Conservation (phyloP, 2,888 invertebrate species). For the Pammene fasciana region DNA sequence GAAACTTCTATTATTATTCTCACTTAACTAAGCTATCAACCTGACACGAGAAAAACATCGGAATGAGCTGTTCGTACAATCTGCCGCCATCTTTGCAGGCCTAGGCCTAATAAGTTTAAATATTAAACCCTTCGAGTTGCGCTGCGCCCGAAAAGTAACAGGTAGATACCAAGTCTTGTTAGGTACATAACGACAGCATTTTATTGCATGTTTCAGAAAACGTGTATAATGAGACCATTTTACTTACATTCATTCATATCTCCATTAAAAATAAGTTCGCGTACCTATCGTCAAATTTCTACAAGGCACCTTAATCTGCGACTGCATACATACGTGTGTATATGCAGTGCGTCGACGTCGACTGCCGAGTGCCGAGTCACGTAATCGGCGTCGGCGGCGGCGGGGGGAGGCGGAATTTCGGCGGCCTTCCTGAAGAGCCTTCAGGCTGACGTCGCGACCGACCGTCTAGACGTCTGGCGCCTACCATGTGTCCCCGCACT, state of each 20-base stretch:
- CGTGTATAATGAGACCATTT: too few species aligned
- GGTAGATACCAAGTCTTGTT: too few species aligned
- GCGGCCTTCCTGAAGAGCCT: constrained; percentile 71
- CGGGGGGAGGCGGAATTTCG: constrained; percentile 55
- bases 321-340: constrained; percentile 5
- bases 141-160: too few species aligned
- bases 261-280: background rate
- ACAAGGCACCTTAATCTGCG: constrained; percentile 20
- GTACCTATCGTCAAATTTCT: constrained; percentile 5
- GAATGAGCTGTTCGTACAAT: too few species aligned
- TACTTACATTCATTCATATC: background rate
- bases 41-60: too few species aligned
- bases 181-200: too few species aligned
- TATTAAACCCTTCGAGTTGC: too few species aligned
- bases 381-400: constrained; percentile 41
- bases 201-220: too few species aligned
- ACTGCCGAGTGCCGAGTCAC: constrained; percentile 39
- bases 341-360: constrained; percentile 30
- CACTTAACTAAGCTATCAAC: too few species aligned
- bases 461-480: constrained; percentile 74
- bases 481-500: constrained; percentile 60
- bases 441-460: constrained; percentile 66
- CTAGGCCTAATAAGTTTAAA: too few species aligned
- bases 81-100: too few species aligned
- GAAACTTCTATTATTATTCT: too few species aligned